Evolutionary conservation across 1,140 invertebrate genomes (phyloP).

Genomic region (Drosophila aff.): DNA sequence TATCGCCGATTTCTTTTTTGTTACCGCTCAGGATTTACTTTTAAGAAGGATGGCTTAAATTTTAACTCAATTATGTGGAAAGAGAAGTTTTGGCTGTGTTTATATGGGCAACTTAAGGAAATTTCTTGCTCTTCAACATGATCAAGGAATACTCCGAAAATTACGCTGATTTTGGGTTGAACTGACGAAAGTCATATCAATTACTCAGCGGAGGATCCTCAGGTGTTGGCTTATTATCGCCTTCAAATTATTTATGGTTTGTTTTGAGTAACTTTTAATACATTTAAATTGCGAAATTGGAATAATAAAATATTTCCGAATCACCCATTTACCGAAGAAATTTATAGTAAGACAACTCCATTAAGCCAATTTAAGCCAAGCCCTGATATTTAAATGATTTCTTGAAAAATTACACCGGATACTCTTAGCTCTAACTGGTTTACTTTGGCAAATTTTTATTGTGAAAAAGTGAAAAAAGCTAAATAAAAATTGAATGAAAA

Average conservation of each 20-base stretch:
- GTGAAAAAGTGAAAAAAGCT: too few relatives aligned
- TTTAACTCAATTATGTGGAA: constrained; percentile 57
- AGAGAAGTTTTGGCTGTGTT: constrained; percentile 5
- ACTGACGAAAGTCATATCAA: constrained; percentile 28
- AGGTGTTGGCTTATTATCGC: constrained; percentile 23
- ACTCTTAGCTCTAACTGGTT: too few relatives aligned
- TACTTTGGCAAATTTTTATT: too few relatives aligned
- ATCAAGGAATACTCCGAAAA: constrained; percentile 1
- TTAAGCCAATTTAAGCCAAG: too few relatives aligned
- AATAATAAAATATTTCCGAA: neutral
- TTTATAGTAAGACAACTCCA: too few relatives aligned
- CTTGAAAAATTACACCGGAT: too few relatives aligned
- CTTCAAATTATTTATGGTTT: neutral
- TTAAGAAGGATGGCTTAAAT: constrained; percentile 44
- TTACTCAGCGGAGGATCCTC: constrained; percentile 2
- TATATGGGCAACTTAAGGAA: constrained; percentile 40
- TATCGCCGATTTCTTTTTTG: constrained; percentile 50
- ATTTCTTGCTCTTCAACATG: constrained; percentile 22
- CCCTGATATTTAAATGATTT: too few relatives aligned
- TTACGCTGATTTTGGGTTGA: constrained; percentile 1
- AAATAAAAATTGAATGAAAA: too few relatives aligned
- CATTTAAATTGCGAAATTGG: too few relatives aligned
- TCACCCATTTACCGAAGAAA: too few relatives aligned
- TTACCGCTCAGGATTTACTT: constrained; percentile 56
- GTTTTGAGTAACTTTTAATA: neutral